Percentiles rank a stretch among this genome's conserved stretches.
phyloP scores from a whole-genome alignment of 1,140 invertebrate genomes.

The Drosophila gunungcola region DNA sequence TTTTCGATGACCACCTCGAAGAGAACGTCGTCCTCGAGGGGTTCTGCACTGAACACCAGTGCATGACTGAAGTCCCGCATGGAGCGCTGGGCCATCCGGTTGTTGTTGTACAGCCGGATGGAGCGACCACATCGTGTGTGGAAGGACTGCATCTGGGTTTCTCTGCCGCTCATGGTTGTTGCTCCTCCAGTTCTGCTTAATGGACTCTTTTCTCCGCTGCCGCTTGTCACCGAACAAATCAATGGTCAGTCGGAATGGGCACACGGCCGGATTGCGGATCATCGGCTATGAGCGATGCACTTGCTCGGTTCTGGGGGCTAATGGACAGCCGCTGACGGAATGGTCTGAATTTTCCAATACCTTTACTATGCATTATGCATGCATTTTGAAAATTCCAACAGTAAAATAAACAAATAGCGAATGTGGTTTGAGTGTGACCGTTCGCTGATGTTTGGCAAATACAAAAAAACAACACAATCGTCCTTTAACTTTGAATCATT shows the following conservation, averaged over 20 bases:
- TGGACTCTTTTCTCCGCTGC: background rate
- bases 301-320: background rate
- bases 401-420: constrained; percentile 38
- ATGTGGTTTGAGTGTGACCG: constrained; percentile 16
- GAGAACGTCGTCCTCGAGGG: constrained; percentile 92
- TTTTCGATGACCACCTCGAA: constrained; percentile 96
- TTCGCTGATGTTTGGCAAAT: background rate
- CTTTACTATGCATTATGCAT: constrained; percentile 26
- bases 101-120: constrained; percentile 92
- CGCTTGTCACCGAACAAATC: constrained; percentile 33
- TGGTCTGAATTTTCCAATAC: background rate
- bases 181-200: constrained; percentile 4
- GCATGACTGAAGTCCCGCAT: constrained; percentile 93
- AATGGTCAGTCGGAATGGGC: constrained; percentile 15
- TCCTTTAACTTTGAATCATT: background rate
- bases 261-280: constrained; percentile 1
- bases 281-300: constrained; percentile 1
- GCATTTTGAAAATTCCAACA: constrained; percentile 17
- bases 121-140: constrained; percentile 92
- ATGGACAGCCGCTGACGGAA: background rate
- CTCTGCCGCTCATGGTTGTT: constrained; percentile 43
- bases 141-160: constrained; percentile 85
- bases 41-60: constrained; percentile 92
- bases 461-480: background rate
- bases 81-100: constrained; percentile 91